phyloP scores from a whole-genome alignment of 2,888 invertebrate species.

The Alentia gelatinosa region DNA sequence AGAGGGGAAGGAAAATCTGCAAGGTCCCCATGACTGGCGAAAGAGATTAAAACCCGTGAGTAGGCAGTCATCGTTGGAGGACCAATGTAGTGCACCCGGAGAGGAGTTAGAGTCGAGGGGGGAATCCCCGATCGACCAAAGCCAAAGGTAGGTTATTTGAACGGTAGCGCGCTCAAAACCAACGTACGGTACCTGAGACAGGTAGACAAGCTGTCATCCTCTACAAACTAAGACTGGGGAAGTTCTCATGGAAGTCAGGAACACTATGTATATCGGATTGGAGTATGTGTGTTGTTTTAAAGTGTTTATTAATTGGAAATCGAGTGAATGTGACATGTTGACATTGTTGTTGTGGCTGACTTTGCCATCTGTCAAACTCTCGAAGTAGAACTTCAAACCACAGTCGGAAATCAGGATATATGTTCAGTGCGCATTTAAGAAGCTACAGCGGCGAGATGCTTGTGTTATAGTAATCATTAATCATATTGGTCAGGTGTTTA shows the following conservation, averaged over 20 bases:
- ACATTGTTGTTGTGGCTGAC: no score
- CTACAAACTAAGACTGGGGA: background rate
- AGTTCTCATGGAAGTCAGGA: background rate
- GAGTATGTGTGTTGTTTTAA: no score
- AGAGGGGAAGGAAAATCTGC: conserved; percentile 63
- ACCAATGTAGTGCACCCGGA: background rate
- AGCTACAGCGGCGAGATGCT: no score
- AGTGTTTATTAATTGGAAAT: no score
- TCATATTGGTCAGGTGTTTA: no score
- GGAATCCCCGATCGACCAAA: background rate
- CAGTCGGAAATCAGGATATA: no score
- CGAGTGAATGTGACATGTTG: no score
- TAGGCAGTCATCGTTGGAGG: background rate
- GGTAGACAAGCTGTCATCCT: background rate
- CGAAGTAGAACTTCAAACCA: no score
- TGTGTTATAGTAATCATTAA: no score
- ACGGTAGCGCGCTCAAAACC: background rate
- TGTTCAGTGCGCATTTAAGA: no score
- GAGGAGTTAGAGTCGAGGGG: background rate
- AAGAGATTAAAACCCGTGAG: conserved; percentile 71
- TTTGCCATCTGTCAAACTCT: no score
- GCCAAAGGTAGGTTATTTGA: background rate
- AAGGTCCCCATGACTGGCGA: conserved; percentile 77
- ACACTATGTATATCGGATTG: no score
- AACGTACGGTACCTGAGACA: background rate